Evolutionary conservation across 2,797 vertebrate species (phyloP).

Genomic region (Catostomus latipinnis): DNA sequence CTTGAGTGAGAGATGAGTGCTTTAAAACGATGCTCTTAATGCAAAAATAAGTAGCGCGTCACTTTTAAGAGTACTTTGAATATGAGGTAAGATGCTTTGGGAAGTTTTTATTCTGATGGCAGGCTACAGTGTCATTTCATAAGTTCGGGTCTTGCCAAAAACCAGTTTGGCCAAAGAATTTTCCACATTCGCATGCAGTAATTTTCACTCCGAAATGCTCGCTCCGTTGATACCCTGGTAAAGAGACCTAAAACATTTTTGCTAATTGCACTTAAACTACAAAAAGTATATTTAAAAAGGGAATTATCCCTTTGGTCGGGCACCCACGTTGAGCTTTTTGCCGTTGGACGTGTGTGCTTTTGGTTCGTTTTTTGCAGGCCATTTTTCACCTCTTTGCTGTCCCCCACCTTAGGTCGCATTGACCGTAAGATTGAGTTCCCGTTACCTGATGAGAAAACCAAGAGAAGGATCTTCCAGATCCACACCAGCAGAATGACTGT

Average conservation of each 20-base stretch:
- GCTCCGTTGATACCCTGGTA: neutral
- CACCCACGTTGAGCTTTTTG: too few species aligned
- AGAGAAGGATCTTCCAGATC: slow-evolving; percentile 95
- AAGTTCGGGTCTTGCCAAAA: too few species aligned
- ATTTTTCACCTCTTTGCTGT: neutral
- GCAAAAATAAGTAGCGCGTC: too few species aligned
- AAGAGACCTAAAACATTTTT: neutral
- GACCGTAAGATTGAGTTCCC: slow-evolving; percentile 97
- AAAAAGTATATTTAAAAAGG: neutral
- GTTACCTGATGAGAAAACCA: slow-evolving; percentile 94
- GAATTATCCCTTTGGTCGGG: neutral
- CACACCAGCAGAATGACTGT: slow-evolving; percentile 97
- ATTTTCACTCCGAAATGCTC: too few species aligned
- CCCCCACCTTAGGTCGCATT: slow-evolving; percentile 83
- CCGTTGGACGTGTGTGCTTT: neutral
- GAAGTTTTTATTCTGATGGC: too few species aligned
- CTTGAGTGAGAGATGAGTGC: too few species aligned
- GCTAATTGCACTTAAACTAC: neutral
- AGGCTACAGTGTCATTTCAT: too few species aligned
- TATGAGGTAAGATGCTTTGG: too few species aligned
- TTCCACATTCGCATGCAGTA: too few species aligned
- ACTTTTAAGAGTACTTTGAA: too few species aligned
- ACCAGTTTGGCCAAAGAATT: too few species aligned
- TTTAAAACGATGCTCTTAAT: too few species aligned
- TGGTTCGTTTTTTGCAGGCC: neutral